phyloP scores from a whole-genome alignment of 1,140 invertebrate genomes.

The Neodiprion virginianus region DNA sequence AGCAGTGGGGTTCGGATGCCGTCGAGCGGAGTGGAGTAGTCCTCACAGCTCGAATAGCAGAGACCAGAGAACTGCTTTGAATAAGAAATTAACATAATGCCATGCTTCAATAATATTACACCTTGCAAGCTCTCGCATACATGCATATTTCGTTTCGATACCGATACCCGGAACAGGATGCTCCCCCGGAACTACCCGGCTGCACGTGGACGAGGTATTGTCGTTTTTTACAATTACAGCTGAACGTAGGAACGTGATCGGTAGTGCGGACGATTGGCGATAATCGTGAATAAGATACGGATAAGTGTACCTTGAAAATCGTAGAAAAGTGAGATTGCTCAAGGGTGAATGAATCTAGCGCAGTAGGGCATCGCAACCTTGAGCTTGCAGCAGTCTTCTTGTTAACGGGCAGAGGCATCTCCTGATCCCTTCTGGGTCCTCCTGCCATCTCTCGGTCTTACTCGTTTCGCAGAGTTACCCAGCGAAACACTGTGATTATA shows the following conservation, averaged over 20 bases:
- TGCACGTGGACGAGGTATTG: background rate
- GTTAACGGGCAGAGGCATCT: background rate
- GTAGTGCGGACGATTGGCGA: no score
- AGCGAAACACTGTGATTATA: background rate
- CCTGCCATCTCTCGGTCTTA: background rate
- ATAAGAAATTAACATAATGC: constrained; percentile 6
- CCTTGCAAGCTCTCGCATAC: background rate
- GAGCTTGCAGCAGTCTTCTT: no score
- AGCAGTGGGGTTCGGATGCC: background rate
- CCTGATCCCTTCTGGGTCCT: background rate
- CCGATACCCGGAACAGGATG: background rate
- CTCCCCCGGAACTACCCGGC: background rate
- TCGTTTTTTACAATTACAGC: background rate
- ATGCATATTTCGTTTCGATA: constrained; percentile 1
- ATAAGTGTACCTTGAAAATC: no score
- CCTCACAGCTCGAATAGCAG: background rate
- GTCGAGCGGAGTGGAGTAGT: background rate
- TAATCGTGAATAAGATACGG: no score
- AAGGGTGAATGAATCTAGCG: background rate
- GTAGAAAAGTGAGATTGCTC: no score
- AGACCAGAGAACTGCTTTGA: constrained; percentile 3
- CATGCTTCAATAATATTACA: constrained; percentile 6
- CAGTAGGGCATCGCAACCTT: background rate
- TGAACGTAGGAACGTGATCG: background rate
- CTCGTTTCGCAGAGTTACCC: background rate